Evolutionary conservation across 1,140 invertebrate genomes (phyloP), one percentile per base, ranked within the genome.

Genomic region (Drosophila repletoides): DNA sequence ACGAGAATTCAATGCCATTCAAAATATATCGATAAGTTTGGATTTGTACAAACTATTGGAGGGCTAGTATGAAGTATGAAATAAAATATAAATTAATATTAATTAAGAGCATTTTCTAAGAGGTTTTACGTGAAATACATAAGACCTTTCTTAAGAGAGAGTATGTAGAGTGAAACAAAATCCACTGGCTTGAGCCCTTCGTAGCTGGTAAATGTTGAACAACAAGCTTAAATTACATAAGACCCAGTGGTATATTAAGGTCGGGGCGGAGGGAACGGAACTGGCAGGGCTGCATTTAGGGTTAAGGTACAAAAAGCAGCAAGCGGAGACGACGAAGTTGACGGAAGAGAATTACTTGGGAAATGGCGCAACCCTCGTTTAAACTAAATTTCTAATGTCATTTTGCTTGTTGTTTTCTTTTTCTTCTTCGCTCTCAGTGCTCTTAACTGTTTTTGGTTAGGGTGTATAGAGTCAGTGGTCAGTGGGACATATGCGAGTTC

Each of bases 171-270:
- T 41, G 52, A 65, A 59, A 64, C 58, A 36, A 59, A 65, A 73
- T 40, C 53, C 52, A 58, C 12, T 64, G 24, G 46, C 26, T 64
- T 53, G 70, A 53, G 45, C 52, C 22, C 58, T 56, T 52, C 52
- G 22, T 52, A 19, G 26, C 56, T 68, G 58, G 64, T 72, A 68
- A 69, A 72, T 63, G 65, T 45, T 69, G 17, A 73, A 70, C 63
- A 72, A 72, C 70, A 70, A 73, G 70, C 70, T 73, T 73, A 59
- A 70, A 70, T 73, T 73, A 73, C 70, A 70, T 31, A 72, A 72
- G 48, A 61, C 45, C 24, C 19, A 17, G 26, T 6, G 48, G 21
- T 38, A 9, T n/a, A 7, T 17, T 38, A 29, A 19, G 31, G 5
- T 2, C 3, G 19, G 34, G n/a, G 21, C 5, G 9, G 28, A 51